These are phyloP conservation scores for Lethrus apterus DNA, from an alignment of 1,140 invertebrate species.

Conservation along the genomic window DNA sequence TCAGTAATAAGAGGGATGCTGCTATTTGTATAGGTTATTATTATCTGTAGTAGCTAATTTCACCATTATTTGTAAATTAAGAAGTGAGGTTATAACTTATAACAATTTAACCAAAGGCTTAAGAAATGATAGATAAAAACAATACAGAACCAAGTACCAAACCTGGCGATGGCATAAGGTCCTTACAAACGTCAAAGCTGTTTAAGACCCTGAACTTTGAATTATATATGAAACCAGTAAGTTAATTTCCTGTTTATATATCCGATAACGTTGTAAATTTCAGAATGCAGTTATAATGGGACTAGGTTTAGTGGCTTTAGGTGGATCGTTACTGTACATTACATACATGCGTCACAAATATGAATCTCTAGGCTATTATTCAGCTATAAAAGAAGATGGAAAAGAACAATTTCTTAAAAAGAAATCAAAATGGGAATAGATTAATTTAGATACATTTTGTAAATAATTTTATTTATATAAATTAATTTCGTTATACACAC, in stretches of 20 bases:
- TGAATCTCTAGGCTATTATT: conserved; percentile 67
- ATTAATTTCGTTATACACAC: no score
- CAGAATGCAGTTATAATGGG: conserved; percentile 77
- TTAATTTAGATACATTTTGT: no score
- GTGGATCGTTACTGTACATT: conserved; percentile 59
- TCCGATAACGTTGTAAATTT: conserved; percentile 37
- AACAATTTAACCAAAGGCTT: no score
- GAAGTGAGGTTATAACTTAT: no score
- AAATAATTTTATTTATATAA: no score
- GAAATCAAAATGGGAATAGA: conserved; percentile 68
- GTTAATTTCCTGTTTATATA: conserved; percentile 28
- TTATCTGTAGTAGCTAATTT: no score
- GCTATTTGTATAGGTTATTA: no score
- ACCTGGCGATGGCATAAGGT: conserved; percentile 71
- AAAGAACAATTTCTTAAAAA: conserved; percentile 64
- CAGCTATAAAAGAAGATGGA: conserved; percentile 65
- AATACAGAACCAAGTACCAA: no score
- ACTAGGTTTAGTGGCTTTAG: conserved; percentile 59
- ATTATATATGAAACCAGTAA: conserved; percentile 74
- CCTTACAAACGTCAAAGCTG: conserved; percentile 57
- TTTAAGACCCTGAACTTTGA: conserved; percentile 77
- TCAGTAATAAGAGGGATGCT: no score
- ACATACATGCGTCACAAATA: conserved; percentile 72
- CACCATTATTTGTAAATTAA: no score
- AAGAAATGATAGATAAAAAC: no score